Evolutionary conservation across 2,113 vertebrate species (phyloP).

Genomic region (Myocastor coypus): DNA sequence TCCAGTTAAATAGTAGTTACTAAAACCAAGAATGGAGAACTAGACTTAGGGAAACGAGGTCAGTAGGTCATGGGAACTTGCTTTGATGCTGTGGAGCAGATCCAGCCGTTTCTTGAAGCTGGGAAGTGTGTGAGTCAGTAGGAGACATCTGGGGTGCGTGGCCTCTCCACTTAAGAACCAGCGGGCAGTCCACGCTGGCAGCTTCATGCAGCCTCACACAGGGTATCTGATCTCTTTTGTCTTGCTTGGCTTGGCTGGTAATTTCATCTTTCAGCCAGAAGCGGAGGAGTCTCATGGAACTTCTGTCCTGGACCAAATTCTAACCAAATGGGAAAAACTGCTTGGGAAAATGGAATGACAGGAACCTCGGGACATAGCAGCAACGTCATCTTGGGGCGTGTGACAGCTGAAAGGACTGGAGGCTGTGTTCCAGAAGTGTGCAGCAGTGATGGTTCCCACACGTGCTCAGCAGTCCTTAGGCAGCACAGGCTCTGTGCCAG

Average conservation of each 20-base stretch:
- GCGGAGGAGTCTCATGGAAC: slow-evolving; percentile 56
- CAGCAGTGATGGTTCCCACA: not conserved
- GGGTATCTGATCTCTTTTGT: slow-evolving; percentile 55
- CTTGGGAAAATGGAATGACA: slow-evolving; percentile 71
- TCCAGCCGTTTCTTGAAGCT: not conserved
- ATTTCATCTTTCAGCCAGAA: slow-evolving; percentile 73
- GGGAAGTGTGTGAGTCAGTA: not conserved
- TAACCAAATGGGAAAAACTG: slow-evolving; percentile 71
- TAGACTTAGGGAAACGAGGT: not conserved
- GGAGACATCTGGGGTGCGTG: not conserved
- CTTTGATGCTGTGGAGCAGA: not conserved
- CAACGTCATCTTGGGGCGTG: slow-evolving; percentile 48
- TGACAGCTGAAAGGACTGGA: slow-evolving; percentile 31
- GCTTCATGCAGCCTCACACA: not conserved
- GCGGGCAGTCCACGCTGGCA: not conserved
- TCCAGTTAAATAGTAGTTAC: not conserved
- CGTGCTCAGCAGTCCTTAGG: not conserved
- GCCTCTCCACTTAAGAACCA: not conserved
- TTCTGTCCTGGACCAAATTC: slow-evolving; percentile 76
- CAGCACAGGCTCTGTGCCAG: not conserved
- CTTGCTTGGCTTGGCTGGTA: slow-evolving; percentile 59
- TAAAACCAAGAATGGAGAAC: not conserved
- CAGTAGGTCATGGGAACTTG: not conserved
- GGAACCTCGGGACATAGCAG: slow-evolving; percentile 47
- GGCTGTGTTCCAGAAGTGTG: not conserved